Conservation (phyloP, 2,888 invertebrate species). For the Dasypogon diadema region DNA sequence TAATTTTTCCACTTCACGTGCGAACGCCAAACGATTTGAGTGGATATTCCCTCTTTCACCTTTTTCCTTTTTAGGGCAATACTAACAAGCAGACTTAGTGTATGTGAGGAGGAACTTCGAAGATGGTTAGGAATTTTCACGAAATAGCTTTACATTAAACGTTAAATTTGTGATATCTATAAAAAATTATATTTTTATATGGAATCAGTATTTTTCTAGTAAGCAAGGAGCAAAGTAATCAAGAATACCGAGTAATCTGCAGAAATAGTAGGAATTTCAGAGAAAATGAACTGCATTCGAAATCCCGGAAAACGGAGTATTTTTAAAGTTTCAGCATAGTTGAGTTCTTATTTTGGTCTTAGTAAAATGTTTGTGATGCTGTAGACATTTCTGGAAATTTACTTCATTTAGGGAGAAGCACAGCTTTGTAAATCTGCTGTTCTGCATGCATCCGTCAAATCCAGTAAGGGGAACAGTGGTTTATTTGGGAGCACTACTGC, state of each 20-base stretch:
- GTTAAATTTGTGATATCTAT: conserved; percentile 45
- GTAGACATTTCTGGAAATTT: too few species aligned
- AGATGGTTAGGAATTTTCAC: conserved; percentile 26
- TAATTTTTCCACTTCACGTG: background rate
- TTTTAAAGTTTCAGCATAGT: too few species aligned
- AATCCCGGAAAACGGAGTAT: too few species aligned
- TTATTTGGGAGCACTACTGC: too few species aligned
- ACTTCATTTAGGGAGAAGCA: too few species aligned
- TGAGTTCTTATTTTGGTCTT: too few species aligned
- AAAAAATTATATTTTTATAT: conserved; percentile 46
- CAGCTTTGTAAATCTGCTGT: too few species aligned
- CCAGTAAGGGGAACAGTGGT: too few species aligned
- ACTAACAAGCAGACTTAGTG: conserved; percentile 25
- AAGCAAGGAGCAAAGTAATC: conserved; percentile 17
- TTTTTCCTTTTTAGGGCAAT: conserved; percentile 13
- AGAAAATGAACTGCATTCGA: too few species aligned
- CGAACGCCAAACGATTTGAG: background rate
- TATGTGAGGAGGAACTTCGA: background rate
- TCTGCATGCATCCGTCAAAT: too few species aligned
- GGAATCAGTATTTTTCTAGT: conserved; percentile 47
- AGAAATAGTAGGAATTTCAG: too few species aligned
- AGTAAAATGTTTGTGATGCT: too few species aligned
- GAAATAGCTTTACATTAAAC: conserved; percentile 48
- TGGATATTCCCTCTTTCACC: conserved; percentile 5
- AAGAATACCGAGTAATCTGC: conserved; percentile 10